Evolutionary conservation across 2,888 invertebrate species (phyloP).

Genomic region (Luffia ferchaultella): DNA sequence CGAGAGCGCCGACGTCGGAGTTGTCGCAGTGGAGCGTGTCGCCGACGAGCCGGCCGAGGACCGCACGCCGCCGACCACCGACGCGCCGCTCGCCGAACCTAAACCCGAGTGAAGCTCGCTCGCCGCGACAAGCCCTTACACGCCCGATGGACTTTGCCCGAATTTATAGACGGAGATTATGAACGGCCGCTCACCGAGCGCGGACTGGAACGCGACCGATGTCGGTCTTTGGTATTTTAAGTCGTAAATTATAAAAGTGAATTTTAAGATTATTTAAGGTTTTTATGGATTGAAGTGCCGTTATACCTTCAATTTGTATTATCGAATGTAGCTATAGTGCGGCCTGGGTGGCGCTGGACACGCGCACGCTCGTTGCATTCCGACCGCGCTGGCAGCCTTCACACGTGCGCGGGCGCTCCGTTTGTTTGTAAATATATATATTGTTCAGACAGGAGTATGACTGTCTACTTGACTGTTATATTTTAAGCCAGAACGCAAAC

Average conservation of each 20-base stretch:
- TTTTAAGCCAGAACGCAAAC: slow-evolving; percentile 53
- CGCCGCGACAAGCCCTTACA: slow-evolving; percentile 4
- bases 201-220: slow-evolving; percentile 23
- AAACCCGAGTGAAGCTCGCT: slow-evolving; percentile 37
- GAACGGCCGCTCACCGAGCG: slow-evolving; percentile 11
- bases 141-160: slow-evolving; percentile 5
- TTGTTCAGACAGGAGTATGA: slow-evolving; percentile 46
- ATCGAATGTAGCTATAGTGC: slow-evolving; percentile 6
- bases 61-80: slow-evolving; percentile 29
- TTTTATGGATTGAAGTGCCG: slow-evolving; percentile 3
- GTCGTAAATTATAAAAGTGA: slow-evolving; percentile 1
- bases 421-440: slow-evolving; percentile 53
- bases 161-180: slow-evolving; percentile 12
- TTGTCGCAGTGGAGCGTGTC: slow-evolving; percentile 11
- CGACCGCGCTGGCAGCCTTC: slow-evolving; percentile 1
- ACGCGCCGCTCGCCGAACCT: slow-evolving; percentile 29
- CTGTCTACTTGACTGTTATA: slow-evolving; percentile 56
- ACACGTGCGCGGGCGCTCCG: slow-evolving; percentile 21
- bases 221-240: not conserved
- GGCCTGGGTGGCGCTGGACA: not conserved
- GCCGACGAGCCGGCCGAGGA: slow-evolving; percentile 25
- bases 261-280: slow-evolving; percentile 24
- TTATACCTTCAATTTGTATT: slow-evolving; percentile 5
- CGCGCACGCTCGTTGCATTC: slow-evolving; percentile 1
- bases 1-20: slow-evolving; percentile 10